These are phyloP conservation scores for Miniopterus natalensis DNA, from an alignment of 2,113 vertebrate genomes.

Conservation along the genomic window DNA sequence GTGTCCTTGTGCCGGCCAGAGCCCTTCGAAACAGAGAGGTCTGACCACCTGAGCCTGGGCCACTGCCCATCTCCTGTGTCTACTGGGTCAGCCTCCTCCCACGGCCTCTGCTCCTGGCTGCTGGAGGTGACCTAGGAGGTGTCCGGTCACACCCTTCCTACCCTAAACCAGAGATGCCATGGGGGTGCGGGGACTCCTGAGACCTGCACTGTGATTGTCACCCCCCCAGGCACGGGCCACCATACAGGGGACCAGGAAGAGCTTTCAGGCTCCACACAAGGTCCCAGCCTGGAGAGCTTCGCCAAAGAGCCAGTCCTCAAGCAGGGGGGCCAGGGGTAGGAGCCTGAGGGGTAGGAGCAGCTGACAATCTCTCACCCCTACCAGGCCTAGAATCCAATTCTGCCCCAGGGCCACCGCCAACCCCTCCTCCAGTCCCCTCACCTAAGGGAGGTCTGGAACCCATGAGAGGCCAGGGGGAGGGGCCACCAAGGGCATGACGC, in stretches of 20 bases:
- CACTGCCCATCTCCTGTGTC: not conserved
- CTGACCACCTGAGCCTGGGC: not conserved
- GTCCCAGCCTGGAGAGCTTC: not conserved
- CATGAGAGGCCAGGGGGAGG: not conserved
- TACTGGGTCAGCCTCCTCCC: not conserved
- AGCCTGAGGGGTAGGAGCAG: no score
- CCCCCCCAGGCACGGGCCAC: not conserved
- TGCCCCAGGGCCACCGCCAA: not conserved
- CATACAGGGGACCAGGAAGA: rapidly evolving
- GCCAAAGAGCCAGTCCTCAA: not conserved
- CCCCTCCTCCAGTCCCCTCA: not conserved
- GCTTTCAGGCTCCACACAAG: not conserved
- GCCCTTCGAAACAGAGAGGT: not conserved
- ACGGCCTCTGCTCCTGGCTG: not conserved
- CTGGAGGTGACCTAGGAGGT: not conserved
- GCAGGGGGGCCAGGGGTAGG: not conserved
- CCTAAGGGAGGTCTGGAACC: not conserved
- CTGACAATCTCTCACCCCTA: not conserved
- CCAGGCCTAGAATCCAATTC: not conserved
- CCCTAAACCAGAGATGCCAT: not conserved
- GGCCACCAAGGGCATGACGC: not conserved
- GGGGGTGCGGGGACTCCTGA: no score
- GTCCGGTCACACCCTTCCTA: not conserved
- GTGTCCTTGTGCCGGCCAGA: not conserved
- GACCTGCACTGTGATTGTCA: not conserved